Base-by-base conservation (phyloP, 2,113 vertebrate species). In the Psettodes erumei region DNA sequence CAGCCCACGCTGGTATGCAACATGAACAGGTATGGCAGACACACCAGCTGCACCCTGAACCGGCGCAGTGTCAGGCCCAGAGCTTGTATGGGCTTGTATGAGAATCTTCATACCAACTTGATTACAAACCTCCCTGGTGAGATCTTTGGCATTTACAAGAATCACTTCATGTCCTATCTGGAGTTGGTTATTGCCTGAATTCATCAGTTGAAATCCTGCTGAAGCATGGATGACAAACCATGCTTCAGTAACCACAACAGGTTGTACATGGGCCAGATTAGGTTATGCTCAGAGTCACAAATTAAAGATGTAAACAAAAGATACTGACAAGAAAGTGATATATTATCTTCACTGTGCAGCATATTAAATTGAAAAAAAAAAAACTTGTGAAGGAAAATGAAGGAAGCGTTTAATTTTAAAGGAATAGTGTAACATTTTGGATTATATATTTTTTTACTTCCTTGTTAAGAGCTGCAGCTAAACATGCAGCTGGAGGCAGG, bases 81-180 rank as follows among this genome's bases (percentile, higher is more conserved):
- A 55, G 12, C 82, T 4, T 40, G 79, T 18, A 5, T 10, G 8
- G 42, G 33, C 71, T 72, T 63, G 79, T 8, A 32, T 58, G 43
- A 54, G 50, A 28, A 58, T 2, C 2, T 47, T 65, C 13, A 19
- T 50, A 51, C 11, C 66, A 32, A 35, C 2, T n/a, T 8, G 10
- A 18, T 12, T n/a, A 13, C 21, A 23, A 38, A 27, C 16, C 40
- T 58, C 21, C 7, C 18, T 5, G 33, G 11, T 25, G 0, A 30
- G 1, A 0, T 0, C 35, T 21, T 38, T 8, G 5, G 28, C 25
- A 59, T 59, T 37, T 23, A 18, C 27, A 50, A 51, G 59, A 37
- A 43, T 32, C 7, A 0, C 38, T 48, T 25, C 11, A 19, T 47
- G n/a, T 65, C 27, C 0, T 33, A 15, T 47, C 48, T 19, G 8